Conservation (phyloP, 2,797 vertebrate genomes). For the Crypturellus tataupa region DNA sequence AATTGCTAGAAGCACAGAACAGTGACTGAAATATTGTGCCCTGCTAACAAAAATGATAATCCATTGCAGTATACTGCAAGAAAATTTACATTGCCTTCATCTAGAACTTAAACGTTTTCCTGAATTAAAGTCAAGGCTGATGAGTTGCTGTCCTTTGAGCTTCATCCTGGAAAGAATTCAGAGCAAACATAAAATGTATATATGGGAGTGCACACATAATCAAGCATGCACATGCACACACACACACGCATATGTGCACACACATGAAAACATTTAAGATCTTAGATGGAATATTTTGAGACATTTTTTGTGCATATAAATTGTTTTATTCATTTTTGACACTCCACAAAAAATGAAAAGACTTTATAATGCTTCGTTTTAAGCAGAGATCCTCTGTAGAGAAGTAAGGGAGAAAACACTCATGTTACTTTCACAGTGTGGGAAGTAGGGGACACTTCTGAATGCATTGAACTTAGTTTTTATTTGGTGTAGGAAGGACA, state of each 20-base stretch:
- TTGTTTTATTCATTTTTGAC: not conserved
- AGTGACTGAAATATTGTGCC: not conserved
- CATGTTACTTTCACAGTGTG: not conserved
- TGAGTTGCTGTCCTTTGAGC: fast-evolving
- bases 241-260: fast-evolving
- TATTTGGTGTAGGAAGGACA: not conserved
- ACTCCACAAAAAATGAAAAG: not conserved
- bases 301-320: not conserved
- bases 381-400: not conserved
- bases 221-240: not conserved
- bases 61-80: not conserved
- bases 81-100: not conserved
- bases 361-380: not conserved
- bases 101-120: not conserved
- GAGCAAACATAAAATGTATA: not conserved
- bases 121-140: not conserved
- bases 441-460: not conserved
- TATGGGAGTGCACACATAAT: not conserved
- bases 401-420: not conserved
- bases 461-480: not conserved
- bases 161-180: not conserved
- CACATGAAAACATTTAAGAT: not conserved
- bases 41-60: not conserved
- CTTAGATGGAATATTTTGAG: not conserved
- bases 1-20: not conserved